These are phyloP conservation scores for Spodoptera littoralis DNA, from an alignment of 2,888 invertebrate genomes.

Conservation along the genomic window DNA sequence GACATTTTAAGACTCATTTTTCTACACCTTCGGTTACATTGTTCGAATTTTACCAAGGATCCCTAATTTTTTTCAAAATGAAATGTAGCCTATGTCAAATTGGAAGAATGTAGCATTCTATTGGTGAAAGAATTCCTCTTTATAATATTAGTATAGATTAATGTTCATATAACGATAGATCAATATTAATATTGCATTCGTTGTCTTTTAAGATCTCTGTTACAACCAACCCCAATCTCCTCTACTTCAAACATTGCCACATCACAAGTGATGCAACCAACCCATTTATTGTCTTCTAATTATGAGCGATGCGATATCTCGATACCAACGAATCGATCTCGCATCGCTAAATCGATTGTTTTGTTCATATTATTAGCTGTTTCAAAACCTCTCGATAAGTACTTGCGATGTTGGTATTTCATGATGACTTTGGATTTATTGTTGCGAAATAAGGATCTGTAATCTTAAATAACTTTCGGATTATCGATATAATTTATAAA, in stretches of 20 bases:
- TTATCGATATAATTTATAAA: too few species aligned
- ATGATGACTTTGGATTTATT: constrained; percentile 25
- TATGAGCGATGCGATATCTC: constrained; percentile 57
- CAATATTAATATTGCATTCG: neutral
- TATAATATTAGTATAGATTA: too few species aligned
- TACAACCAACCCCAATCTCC: too few species aligned
- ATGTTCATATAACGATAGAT: neutral
- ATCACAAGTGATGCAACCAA: constrained; percentile 54
- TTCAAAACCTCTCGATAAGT: constrained; percentile 51
- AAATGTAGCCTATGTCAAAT: too few species aligned
- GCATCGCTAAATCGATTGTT: constrained; percentile 51
- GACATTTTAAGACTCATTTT: too few species aligned
- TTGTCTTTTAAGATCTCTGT: neutral
- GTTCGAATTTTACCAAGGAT: too few species aligned
- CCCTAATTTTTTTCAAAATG: too few species aligned
- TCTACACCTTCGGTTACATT: too few species aligned
- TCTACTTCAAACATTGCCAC: constrained; percentile 11
- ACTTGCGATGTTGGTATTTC: constrained; percentile 34
- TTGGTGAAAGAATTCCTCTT: too few species aligned
- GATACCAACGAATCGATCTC: constrained; percentile 45
- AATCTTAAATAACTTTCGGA: neutral
- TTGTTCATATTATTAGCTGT: constrained; percentile 55
- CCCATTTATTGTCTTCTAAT: constrained; percentile 56
- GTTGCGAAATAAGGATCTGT: constrained; percentile 20
- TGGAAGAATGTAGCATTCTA: too few species aligned